Percentiles rank a stretch among this genome's conserved stretches.
phyloP scores from a whole-genome alignment of 1,140 invertebrate species.

The Condylostylus longicornis region DNA sequence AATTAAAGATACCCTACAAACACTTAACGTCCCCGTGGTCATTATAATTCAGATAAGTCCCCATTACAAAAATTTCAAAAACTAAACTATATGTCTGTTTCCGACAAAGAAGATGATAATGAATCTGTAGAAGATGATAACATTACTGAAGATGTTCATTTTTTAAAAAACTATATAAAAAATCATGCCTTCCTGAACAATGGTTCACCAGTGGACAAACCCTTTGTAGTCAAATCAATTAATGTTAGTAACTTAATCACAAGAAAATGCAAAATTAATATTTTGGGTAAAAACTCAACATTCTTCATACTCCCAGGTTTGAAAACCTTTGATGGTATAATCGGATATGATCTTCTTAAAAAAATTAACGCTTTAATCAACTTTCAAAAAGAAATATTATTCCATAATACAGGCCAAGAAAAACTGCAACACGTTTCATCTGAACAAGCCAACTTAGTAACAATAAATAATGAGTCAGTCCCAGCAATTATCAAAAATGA shows the following conservation, averaged over 20 bases:
- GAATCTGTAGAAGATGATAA: background rate
- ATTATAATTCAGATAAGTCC: background rate
- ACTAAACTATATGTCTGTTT: background rate
- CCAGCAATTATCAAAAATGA: background rate
- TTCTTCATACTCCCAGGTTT: constrained; percentile 4
- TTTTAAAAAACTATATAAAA: constrained; percentile 5
- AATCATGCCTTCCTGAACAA: background rate
- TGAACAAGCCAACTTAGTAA: constrained; percentile 1
- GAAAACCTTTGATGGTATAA: constrained; percentile 4
- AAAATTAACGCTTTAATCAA: constrained; percentile 3
- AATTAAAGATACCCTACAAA: background rate
- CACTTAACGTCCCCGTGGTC: background rate
- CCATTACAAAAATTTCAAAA: constrained; percentile 1
- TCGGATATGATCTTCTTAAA: constrained; percentile 4
- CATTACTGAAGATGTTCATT: constrained; percentile 3
- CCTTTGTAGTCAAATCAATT: constrained; percentile 4
- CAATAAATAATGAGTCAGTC: background rate
- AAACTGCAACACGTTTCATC: constrained; percentile 1
- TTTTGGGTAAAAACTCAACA: background rate
- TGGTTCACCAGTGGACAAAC: background rate
- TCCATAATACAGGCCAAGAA: constrained; percentile 3
- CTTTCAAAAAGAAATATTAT: constrained; percentile 1
- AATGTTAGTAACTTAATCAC: constrained; percentile 2
- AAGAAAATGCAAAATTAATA: constrained; percentile 4
- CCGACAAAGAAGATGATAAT: background rate